A percentile compares a stretch with the other conserved stretches of the same genome.
These are phyloP conservation scores for Argopecten irradians DNA, from an alignment of 1,140 invertebrate genomes.

Conservation along the genomic window DNA sequence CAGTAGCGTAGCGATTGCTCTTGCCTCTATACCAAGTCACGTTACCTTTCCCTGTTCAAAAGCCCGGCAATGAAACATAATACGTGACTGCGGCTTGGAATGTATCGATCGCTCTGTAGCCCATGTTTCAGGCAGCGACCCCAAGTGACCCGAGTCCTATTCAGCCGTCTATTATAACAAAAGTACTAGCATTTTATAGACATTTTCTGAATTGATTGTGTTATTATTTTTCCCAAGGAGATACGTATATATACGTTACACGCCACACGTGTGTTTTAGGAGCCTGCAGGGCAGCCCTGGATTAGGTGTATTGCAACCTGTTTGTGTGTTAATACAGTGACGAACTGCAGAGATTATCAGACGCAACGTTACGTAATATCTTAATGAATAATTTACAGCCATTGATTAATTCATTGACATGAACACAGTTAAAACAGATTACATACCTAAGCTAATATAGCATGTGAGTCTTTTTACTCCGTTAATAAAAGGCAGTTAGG, in stretches of 20 bases:
- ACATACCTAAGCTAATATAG: conserved; percentile 4
- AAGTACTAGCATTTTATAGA: conserved; percentile 14
- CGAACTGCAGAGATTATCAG: conserved; percentile 21
- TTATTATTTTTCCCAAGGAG: conserved; percentile 17
- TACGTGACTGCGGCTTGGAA: background rate
- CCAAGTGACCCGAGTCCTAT: background rate
- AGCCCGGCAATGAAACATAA: background rate
- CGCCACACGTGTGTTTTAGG: background rate
- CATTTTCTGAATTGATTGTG: conserved; percentile 16
- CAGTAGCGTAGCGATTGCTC: background rate
- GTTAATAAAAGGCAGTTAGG: background rate
- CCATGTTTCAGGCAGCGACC: conserved; percentile 19
- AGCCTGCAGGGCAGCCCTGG: background rate
- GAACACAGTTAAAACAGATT: conserved; percentile 18
- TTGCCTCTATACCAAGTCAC: background rate
- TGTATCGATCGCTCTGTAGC: conserved; percentile 8
- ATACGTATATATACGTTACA: background rate
- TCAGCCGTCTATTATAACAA: conserved; percentile 18
- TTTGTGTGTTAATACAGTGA: conserved; percentile 21
- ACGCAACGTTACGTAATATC: conserved; percentile 5
- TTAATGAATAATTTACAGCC: conserved; percentile 10
- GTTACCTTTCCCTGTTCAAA: conserved; percentile 4
- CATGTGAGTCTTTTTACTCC: background rate
- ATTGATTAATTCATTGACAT: conserved; percentile 23
- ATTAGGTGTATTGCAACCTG: background rate